Percentiles rank a stretch among this genome's conserved stretches.
phyloP scores from a whole-genome alignment of 1,140 invertebrate genomes.

The Macrobrachium nipponense region DNA sequence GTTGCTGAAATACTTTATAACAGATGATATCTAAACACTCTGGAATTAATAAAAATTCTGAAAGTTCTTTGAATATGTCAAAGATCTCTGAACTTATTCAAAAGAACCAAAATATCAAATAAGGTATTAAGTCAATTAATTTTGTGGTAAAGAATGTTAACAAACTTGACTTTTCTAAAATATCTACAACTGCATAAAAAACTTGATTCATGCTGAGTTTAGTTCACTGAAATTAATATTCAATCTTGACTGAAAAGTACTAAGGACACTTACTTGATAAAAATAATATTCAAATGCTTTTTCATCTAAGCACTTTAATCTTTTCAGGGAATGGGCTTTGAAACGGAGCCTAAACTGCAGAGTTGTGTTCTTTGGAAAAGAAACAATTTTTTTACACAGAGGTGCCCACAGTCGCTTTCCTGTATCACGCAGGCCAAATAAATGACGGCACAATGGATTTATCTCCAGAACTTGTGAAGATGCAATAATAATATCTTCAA shows the following conservation, averaged over 20 bases:
- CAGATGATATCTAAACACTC: too few species aligned
- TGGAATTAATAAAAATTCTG: too few species aligned
- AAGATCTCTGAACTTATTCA: too few species aligned
- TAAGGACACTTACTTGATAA: conserved; percentile 36
- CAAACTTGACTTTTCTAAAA: too few species aligned
- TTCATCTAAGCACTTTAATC: conserved; percentile 34
- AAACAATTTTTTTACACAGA: conserved; percentile 8
- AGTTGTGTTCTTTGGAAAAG: conserved; percentile 1
- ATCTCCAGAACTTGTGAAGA: conserved; percentile 31
- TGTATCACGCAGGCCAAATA: conserved; percentile 30
- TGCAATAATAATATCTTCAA: conserved; percentile 30
- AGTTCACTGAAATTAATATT: too few species aligned
- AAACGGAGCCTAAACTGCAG: conserved; percentile 42
- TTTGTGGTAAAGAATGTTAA: too few species aligned
- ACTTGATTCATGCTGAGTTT: too few species aligned
- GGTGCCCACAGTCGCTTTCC: conserved; percentile 14
- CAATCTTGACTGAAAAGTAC: neutral
- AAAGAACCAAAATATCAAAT: too few species aligned
- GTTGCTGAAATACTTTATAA: too few species aligned
- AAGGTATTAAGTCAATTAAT: too few species aligned
- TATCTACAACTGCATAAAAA: too few species aligned
- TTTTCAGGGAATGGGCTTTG: conserved; percentile 13
- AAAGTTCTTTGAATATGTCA: too few species aligned
- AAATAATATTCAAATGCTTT: conserved; percentile 51
- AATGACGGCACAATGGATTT: conserved; percentile 35